phyloP scores from a whole-genome alignment of 2,113 vertebrate species.

The Entosphenus tridentatus region DNA sequence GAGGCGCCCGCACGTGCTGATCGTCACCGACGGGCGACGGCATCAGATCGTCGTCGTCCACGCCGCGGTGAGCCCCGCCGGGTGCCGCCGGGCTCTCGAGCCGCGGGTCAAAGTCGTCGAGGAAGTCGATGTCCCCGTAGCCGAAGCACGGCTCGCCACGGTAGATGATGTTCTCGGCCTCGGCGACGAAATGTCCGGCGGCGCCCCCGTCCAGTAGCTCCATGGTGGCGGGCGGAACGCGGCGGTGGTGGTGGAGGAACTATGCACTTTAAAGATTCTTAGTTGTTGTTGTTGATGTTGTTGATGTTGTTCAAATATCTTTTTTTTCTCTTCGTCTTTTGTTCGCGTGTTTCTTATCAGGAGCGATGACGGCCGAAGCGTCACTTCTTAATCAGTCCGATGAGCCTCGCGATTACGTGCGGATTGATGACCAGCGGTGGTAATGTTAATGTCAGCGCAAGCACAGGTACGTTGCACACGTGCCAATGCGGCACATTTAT shows the following conservation, averaged over 20 bases:
- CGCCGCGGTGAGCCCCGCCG: constrained; percentile 29
- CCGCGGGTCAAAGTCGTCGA: constrained; percentile 82
- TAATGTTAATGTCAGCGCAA: neutral
- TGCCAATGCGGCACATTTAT: neutral
- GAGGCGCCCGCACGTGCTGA: constrained; percentile 66
- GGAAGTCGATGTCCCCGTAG: constrained; percentile 83
- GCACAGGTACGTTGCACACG: neutral
- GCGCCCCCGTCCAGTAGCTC: constrained; percentile 66
- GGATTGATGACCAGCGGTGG: neutral
- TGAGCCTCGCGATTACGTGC: neutral
- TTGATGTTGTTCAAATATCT: no score
- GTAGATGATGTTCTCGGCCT: constrained; percentile 74
- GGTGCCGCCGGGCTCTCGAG: constrained; percentile 58
- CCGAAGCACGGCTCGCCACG: constrained; percentile 74
- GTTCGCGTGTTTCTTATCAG: no score
- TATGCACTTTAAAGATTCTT: no score
- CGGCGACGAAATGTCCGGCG: constrained; percentile 43
- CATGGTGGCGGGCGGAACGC: constrained; percentile 19
- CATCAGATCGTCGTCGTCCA: constrained; percentile 13
- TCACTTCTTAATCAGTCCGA: neutral
- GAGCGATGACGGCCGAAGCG: no score
- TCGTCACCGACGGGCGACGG: constrained; percentile 37
- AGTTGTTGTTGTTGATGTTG: no score
- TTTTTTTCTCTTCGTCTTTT: no score
- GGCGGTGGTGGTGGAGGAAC: neutral